A percentile compares a stretch with the other conserved stretches of the same genome.
phyloP scores from a whole-genome alignment of 2,113 vertebrate genomes.

The Chlamydotis undulata region DNA sequence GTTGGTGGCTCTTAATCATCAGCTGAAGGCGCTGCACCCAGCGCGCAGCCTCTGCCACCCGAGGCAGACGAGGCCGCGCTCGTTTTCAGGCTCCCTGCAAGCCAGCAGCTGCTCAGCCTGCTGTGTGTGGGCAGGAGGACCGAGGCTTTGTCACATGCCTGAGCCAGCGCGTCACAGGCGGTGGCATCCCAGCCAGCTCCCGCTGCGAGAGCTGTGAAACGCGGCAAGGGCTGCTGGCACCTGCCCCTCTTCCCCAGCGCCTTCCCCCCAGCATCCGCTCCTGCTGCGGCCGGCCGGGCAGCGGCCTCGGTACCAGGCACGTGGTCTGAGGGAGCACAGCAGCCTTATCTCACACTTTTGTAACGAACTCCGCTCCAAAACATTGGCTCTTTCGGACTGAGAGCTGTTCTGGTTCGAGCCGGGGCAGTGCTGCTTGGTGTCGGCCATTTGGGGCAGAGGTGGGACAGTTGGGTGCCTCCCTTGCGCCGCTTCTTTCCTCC shows the following conservation, averaged over 20 bases:
- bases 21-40: neutral
- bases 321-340: neutral
- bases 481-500: neutral
- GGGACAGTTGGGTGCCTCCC: neutral
- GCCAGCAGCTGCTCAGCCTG: conserved; percentile 14
- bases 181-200: conserved; percentile 6
- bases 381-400: rapidly evolving
- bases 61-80: neutral
- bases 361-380: neutral
- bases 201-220: neutral
- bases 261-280: neutral
- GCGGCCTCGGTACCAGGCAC: rapidly evolving
- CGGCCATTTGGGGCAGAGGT: rapidly evolving
- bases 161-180: neutral
- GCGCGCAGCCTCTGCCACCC: neutral
- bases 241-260: neutral
- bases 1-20: neutral
- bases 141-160: conserved; percentile 5
- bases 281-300: neutral
- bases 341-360: neutral
- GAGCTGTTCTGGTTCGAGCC: neutral
- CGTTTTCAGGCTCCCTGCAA: neutral
- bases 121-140: conserved; percentile 21
- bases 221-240: neutral
- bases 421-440: neutral